Evolutionary conservation across 2,113 vertebrate genomes (phyloP), one percentile per base, ranked within the genome.

Genomic region (Oxyruncus cristatus): DNA sequence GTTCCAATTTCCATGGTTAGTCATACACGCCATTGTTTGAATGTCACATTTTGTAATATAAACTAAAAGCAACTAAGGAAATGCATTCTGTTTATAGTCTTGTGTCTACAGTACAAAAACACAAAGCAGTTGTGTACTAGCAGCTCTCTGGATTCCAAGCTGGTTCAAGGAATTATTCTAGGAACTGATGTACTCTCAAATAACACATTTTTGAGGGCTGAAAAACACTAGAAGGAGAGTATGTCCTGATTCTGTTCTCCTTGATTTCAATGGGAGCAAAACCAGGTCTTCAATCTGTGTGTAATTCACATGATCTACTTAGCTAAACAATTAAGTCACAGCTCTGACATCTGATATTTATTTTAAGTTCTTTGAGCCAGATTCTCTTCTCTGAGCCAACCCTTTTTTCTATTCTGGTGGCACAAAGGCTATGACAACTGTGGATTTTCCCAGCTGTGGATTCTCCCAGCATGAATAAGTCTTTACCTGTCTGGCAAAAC

Each of bases 241-340:
- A 84, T 77, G 79, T 27, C 79, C 79, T 72, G 72, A 86, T 93
- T 93, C 68, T 88, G 63, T 84, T 94, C 68, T 88, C 75, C 55
- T 71, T 85, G 83, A 93, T 66, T 94, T 93, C 88, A 90, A 63
- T 2, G 80, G 90, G 85, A 96, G 88, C 75, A 92, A 96, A 94
- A 96, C 0, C 82, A 96, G 78, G 79, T 95, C 61, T 28, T 92
- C 88, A 92, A 61, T 96, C 92, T 93, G 88, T 95, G 93, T 96
- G 88, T 96, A 96, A 94, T 88, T 96, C 96, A 96, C 93, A 92
- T 95, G 93, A 96, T 96, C 93, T 96, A 90, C 88, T 96, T 96
- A 96, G 85, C 85, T 95, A 96, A 97, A 97, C 96, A 97, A 97
- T 96, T 97, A 96, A 97, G 95, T 97, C 96, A 97, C 90, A 96